Conservation (phyloP, 1,140 invertebrate species). For the Oncopodura yosiiana region DNA sequence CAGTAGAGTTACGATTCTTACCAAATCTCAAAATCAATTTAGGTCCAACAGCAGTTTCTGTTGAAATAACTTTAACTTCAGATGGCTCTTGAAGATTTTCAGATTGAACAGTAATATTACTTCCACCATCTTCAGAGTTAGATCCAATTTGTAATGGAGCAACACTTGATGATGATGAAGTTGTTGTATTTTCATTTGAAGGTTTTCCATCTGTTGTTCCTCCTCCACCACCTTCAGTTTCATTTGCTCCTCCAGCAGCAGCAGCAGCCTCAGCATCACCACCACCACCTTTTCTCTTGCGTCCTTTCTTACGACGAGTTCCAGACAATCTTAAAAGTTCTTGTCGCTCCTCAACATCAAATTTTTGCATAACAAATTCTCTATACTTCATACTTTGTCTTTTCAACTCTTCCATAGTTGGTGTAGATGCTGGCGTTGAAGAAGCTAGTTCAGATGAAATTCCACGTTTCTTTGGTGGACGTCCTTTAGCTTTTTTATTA, state of each 20-base stretch:
- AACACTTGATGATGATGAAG: background rate
- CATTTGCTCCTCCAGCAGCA: too few relatives aligned
- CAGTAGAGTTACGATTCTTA: constrained; percentile 36
- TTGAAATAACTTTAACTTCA: constrained; percentile 38
- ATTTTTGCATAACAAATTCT: constrained; percentile 69
- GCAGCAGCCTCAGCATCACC: constrained; percentile 47
- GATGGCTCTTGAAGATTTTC: constrained; percentile 22
- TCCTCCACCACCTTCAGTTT: constrained; percentile 47
- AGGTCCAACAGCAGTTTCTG: constrained; percentile 46
- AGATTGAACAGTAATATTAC: constrained; percentile 14
- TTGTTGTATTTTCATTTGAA: too few relatives aligned
- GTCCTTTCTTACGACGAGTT: constrained; percentile 45
- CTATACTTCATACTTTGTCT: constrained; percentile 78
- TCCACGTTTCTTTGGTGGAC: constrained; percentile 67
- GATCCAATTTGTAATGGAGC: background rate
- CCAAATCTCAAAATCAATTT: constrained; percentile 58
- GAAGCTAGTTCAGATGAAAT: constrained; percentile 12
- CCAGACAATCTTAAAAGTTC: constrained; percentile 38
- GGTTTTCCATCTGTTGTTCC: constrained; percentile 40
- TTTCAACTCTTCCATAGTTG: constrained; percentile 62
- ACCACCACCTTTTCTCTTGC: constrained; percentile 55
- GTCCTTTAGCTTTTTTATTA: constrained; percentile 42
- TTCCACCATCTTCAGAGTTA: too few relatives aligned
- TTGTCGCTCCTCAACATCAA: constrained; percentile 47
- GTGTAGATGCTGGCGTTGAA: constrained; percentile 34